phyloP scores from a whole-genome alignment of 2,888 invertebrate genomes.

The Steinernema carpocapsae region DNA sequence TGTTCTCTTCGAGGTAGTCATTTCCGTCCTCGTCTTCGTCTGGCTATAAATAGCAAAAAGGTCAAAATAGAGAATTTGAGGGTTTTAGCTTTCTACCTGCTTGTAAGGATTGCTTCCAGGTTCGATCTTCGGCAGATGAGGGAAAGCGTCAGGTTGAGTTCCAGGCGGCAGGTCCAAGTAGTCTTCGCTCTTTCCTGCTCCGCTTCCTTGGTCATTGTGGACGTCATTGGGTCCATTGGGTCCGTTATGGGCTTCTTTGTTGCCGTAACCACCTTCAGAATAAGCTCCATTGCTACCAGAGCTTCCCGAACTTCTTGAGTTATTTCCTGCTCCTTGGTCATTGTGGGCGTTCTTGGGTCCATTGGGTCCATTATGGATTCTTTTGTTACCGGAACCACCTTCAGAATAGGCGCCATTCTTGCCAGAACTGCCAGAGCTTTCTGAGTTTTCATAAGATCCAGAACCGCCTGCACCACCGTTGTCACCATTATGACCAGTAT shows the following conservation, averaged over 20 bases:
- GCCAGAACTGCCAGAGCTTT: neutral
- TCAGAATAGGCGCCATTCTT: neutral
- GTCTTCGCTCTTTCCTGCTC: neutral
- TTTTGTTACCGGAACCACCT: neutral
- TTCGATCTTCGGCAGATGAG: neutral
- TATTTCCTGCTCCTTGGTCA: neutral
- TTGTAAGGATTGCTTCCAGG: neutral
- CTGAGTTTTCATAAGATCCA: neutral
- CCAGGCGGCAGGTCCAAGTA: slow-evolving; percentile 20
- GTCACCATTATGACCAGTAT: neutral
- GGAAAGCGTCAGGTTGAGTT: slow-evolving; percentile 13
- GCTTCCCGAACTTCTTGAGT: too few species aligned
- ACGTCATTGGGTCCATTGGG: neutral
- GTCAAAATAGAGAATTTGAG: too few species aligned
- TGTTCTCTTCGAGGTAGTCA: slow-evolving; percentile 10
- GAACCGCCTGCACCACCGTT: neutral
- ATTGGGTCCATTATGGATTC: neutral
- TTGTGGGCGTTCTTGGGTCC: neutral
- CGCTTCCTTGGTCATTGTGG: neutral
- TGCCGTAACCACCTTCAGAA: neutral
- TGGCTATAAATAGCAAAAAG: neutral
- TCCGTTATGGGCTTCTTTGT: too few species aligned
- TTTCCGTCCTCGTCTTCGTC: slow-evolving; percentile 3
- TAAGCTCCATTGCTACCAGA: neutral
- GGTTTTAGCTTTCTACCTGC: neutral